A percentile compares a stretch with the other conserved stretches of the same genome.
Evolutionary conservation across 2,888 invertebrate genomes (phyloP).

Genomic region (Spilosoma lubricipeda): DNA sequence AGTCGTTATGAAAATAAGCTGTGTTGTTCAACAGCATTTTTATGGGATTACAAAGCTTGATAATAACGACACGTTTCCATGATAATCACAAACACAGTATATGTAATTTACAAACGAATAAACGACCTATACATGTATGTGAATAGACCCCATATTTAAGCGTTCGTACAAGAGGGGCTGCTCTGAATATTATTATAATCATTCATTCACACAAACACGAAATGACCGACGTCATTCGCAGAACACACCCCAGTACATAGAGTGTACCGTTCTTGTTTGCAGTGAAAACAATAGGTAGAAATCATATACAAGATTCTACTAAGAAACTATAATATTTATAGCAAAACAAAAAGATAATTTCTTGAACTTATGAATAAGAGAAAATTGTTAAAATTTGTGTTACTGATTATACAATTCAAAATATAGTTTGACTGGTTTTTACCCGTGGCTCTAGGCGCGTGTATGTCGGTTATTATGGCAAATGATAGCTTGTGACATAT

Average conservation of each 20-base stretch:
- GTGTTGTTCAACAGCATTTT: not conserved
- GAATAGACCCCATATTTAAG: slow-evolving; percentile 35
- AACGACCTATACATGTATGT: slow-evolving; percentile 2
- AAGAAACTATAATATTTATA: not conserved
- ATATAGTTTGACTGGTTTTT: too few relatives aligned
- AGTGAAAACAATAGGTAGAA: slow-evolving; percentile 15
- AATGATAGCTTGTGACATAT: too few relatives aligned
- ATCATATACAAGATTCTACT: not conserved
- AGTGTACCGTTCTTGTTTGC: slow-evolving; percentile 24
- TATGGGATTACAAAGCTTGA: not conserved
- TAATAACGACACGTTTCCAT: not conserved
- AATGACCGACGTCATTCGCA: slow-evolving; percentile 60
- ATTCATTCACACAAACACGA: slow-evolving; percentile 65
- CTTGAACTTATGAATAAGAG: not conserved
- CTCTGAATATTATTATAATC: slow-evolving; percentile 68
- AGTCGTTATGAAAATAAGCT: too few relatives aligned
- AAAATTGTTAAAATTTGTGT: too few relatives aligned
- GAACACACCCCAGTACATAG: slow-evolving; percentile 44
- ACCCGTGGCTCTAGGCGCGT: too few relatives aligned
- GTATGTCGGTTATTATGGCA: too few relatives aligned
- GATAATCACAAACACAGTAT: not conserved
- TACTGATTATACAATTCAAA: too few relatives aligned
- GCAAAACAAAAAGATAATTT: not conserved
- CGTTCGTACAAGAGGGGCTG: slow-evolving; percentile 47
- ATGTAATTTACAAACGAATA: not conserved